Evolutionary conservation across 2,888 invertebrate species (phyloP), one percentile per base, ranked within the genome.

Genomic region (Vesta saturnalis): DNA sequence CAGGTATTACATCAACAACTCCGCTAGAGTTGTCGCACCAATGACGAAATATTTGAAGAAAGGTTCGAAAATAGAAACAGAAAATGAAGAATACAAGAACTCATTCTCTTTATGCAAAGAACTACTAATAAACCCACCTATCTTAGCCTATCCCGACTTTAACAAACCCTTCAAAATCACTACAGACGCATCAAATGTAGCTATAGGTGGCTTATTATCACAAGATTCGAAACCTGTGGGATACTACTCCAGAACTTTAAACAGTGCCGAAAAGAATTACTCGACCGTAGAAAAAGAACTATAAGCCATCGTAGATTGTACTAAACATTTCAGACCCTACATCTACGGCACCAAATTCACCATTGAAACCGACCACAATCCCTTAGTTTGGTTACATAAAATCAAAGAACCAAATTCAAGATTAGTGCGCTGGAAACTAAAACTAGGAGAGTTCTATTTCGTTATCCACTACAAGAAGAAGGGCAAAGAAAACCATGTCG

Each of bases 41-140:
- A 18, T 71, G 6, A 71, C 71, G 12, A 69, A 71, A 55, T 69
- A 67, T 55, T 46, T 72, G 14, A 54, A 43, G 6, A 63, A 69
- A 35, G 61, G 54, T 10, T 16, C 61, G 3, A 65, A 61, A 61
- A 65, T 68, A 10, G 55, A 67, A 14, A 39, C n/a, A 1, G 21
- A 55, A 1, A 46, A 67, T 15, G 1, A 10, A 15, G 65, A 70
- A 10, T 70, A 60, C 21, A 15, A 49, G 18, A 18, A 60, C 1
- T 55, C 60, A 0, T 66, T 72, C 52, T 8, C 52, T 1, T 46
- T 57, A 14, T 69, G 60, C n/a, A 72, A 73, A 49, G 65, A 69
- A 52, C 55, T 71, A 14, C 18, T 71, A 18, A 52, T 57, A 0
- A 69, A 69, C n/a, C 63, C 58, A 3, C 71, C 68, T 18, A 43